These are phyloP conservation scores for Bombyx huttoni DNA, from an alignment of 2,888 invertebrate species.

Conservation along the genomic window DNA sequence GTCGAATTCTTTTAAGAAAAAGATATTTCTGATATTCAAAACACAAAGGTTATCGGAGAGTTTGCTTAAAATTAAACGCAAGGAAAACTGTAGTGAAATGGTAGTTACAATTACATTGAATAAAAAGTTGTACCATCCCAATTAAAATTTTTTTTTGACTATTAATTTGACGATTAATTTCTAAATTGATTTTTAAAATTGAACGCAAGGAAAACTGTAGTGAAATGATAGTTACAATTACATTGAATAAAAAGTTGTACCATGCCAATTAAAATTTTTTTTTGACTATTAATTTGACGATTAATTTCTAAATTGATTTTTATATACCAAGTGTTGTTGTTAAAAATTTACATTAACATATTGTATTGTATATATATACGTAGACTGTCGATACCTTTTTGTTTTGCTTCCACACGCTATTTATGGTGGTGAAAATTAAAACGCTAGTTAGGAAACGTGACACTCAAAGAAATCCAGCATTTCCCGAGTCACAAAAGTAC, in stretches of 20 bases:
- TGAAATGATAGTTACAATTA: neutral
- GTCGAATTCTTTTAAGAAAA: too few species aligned
- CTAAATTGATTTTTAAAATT: too few species aligned
- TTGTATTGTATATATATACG: too few species aligned
- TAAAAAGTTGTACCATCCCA: neutral
- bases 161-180: neutral
- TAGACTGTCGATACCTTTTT: neutral
- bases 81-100: neutral
- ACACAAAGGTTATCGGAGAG: too few species aligned
- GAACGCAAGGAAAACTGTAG: neutral
- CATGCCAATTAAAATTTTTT: neutral
- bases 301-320: too few species aligned
- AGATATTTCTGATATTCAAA: too few species aligned
- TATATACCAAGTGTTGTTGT: too few species aligned
- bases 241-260: neutral
- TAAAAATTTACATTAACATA: too few species aligned
- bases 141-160: neutral
- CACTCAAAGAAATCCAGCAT: conserved; percentile 4
- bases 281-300: neutral
- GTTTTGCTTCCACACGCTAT: neutral
- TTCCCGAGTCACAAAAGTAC: conserved; percentile 11
- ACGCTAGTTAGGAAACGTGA: conserved; percentile 6
- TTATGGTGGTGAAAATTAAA: neutral
- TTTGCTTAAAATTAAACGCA: too few species aligned
- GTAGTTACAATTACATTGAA: neutral